Evolutionary conservation across 2,888 invertebrate genomes (phyloP), one percentile per base, ranked within the genome.

Genomic region (Congeria kusceri): DNA sequence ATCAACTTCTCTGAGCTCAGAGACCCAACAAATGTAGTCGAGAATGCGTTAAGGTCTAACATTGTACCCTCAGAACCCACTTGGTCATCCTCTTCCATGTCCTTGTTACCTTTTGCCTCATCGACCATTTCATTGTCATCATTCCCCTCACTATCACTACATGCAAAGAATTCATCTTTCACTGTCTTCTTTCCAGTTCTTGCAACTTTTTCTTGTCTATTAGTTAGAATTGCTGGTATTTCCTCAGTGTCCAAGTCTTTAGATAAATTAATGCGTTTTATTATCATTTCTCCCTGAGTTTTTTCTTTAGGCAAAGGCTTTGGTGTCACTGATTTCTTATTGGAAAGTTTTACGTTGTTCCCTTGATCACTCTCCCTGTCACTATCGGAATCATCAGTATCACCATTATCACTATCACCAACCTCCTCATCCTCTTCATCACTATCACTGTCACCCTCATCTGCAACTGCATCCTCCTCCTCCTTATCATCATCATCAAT

Each of bases 181-280:
- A 27, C 44, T 71, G 77, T 83, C 65, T 71, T 74, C 66, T 72
- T 78, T 5, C 23, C 15, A 53, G 63, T 75, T 11, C 46, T 66
- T 25, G 29, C 58, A 5, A 61, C 53, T n/a, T 53, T 53, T 15
- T 64, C 64, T 28, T 13, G 29, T 13, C n/a, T 66, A 11, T 25
- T 47, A 5, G 64, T 29, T n/a, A 73, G 47, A 29, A 72, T 65
- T 39, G 56, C 29, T 49, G 67, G 71, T n/a, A 73, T 70, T 64
- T 69, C 75, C 56, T 68, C 68, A 23, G 44, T 53, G 18, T 75
- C 77, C 62, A 66, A 27, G 56, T 77, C 78, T n/a, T 77, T 80
- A 28, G 73, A 76, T 47, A 87, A 73, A 39, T 84, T 70, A 29
- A 89, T 47, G 70, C 85, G 85, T 70, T 87, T 85, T 7, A 89